Base-by-base conservation (phyloP, 1,140 invertebrate genomes). In the Andricus grossulariae region DNA sequence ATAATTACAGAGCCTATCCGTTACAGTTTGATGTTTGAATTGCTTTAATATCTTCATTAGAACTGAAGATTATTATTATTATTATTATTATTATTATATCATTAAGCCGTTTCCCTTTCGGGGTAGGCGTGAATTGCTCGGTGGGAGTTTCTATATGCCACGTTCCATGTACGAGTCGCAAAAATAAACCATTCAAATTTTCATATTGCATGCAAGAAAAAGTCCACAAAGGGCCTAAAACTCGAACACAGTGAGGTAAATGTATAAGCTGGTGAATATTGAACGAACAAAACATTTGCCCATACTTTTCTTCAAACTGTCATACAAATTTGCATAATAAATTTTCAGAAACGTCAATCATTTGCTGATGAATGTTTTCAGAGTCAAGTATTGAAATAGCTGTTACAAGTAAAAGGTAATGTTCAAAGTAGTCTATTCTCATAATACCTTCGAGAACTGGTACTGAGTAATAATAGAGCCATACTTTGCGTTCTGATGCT, bases 121-220 rank as follows among this genome's bases (percentile, higher is more conserved):
- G n/a, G n/a, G n/a, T n/a, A n/a, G n/a, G n/a, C n/a, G n/a, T n/a
- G n/a, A n/a, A n/a, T n/a, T n/a, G n/a, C n/a, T n/a, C n/a, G n/a
- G n/a, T n/a, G n/a, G n/a, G 84, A 13, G 80, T 72, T 49, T 83
- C 80, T 54, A 85, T 80, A 54, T 84, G 77, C 13, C 54, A 51
- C 19, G 82, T 84, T 21, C 84, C 81, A 60, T 84, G 76, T 10
- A 85, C 54, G 4, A 85, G 50, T 72, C 73, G 78, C 45, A 82
- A 77, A 73, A 85, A 74, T 70, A 80, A 73, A 19, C 84, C 80
- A 80, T 84, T 84, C 10, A 85, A 73, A 73, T 84, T 79, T 71
- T 85, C 79, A 25, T 80, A 84, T 52, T 76, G 10, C 55, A 71
- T 84, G 54, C 82, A 82, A 13, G 80, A 77, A 66, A 73, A 72